Base-by-base conservation (phyloP, 2,797 vertebrate species). In the Chaetodon trifasciatus region DNA sequence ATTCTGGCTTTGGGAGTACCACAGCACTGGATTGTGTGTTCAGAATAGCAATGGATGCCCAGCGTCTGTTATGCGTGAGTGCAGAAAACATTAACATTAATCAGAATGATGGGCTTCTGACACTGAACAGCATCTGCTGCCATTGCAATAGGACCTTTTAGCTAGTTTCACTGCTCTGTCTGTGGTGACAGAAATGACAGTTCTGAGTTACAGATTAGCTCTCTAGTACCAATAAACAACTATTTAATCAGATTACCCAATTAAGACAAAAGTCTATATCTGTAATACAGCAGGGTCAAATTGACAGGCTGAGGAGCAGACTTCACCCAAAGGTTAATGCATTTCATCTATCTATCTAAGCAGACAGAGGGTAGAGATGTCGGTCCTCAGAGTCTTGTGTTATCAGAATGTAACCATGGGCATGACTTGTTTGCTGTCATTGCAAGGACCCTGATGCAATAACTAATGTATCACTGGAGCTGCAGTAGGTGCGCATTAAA, bases 1-100 rank as follows among this genome's bases (percentile, higher is more conserved):
- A 74, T 83, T 84, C 65, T 66, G 68, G 55, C 85, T 88, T 57
- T 83, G 47, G 75, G 67, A 84, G 68, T 50, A 75, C 50, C 69
- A 62, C 62, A 46, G 68, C 60, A 60, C 66, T 60, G 58, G 76
- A 32, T 49, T 70, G 74, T 82, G 83, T 85, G 84, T 90, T 79
- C 3, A 32, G 89, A 93, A 92, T 90, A 74, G 78, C 79, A 87
- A 87, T 82, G 67, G 67, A 42, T 61, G 47, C 19, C 57, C 72
- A 49, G 55, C 52, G 44, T 60, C 80, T 63, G 65, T 70, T 82
- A 32, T 86, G 81, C 74, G 64, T 49, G 75, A 81, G 65, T 21
- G 44, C 66, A 74, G 72, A 63, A 57, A 71, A 84, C 78, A 89
- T 90, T 83, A 86, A 74, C 70, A 71, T 68, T 72, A 88, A 91